Percentiles rank a stretch among this genome's conserved stretches.
Evolutionary conservation across 2,888 invertebrate genomes (phyloP).

Genomic region (Eremobia ochroleuca): DNA sequence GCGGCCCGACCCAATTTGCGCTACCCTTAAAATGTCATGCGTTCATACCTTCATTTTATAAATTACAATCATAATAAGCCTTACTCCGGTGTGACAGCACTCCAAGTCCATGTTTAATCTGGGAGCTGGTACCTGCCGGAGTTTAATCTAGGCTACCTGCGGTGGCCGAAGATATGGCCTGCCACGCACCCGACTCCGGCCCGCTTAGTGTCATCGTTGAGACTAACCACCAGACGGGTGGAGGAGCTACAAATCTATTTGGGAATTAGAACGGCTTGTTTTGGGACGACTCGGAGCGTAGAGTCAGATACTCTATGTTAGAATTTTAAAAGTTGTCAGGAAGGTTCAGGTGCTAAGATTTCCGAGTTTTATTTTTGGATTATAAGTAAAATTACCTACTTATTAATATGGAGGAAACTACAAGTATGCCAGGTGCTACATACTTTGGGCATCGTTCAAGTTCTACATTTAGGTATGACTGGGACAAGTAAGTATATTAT

Average conservation of each 20-base stretch:
- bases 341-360: not conserved
- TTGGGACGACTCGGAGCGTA: not conserved
- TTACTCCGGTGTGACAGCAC: conserved; percentile 48
- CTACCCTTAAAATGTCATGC: not conserved
- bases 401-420: not conserved
- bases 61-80: not conserved
- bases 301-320: not conserved
- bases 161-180: conserved; percentile 67
- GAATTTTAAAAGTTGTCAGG: not conserved
- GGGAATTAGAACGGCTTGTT: conserved; percentile 11
- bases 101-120: conserved; percentile 66
- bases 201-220: conserved; percentile 53
- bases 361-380: not conserved
- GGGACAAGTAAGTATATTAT: too few species aligned
- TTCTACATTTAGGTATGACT: not conserved
- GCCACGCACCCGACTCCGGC: conserved; percentile 49
- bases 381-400: not conserved
- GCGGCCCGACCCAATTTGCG: not conserved
- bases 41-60: not conserved
- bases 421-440: not conserved
- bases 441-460: not conserved
- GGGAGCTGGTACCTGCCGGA: conserved; percentile 61
- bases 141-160: conserved; percentile 71
- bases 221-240: conserved; percentile 41
- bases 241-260: conserved; percentile 36